Evolutionary conservation across 2,888 invertebrate species (phyloP).

Genomic region (Liopterus haemorrhoidalis): DNA sequence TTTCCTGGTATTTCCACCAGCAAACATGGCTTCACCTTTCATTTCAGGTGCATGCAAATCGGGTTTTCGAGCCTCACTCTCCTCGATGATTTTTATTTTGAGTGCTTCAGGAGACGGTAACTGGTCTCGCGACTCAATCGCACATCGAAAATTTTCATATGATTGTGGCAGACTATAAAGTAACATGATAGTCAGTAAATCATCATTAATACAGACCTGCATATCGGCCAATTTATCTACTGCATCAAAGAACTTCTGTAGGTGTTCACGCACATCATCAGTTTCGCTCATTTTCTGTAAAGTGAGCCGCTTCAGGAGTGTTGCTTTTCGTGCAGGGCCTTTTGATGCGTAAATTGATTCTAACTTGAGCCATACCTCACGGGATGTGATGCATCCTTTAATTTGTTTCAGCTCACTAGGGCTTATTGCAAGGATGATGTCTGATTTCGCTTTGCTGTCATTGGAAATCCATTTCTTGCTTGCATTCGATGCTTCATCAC

Average conservation of each 20-base stretch:
- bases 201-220: conserved; percentile 23
- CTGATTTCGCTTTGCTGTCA: neutral
- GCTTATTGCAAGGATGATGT: neutral
- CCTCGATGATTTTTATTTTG: conserved; percentile 33
- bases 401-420: conserved; percentile 32
- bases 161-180: conserved; percentile 34
- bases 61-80: conserved; percentile 29
- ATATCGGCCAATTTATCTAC: conserved; percentile 38
- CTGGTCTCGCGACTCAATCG: conserved; percentile 36
- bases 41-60: too few species aligned
- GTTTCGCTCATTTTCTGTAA: conserved; percentile 34
- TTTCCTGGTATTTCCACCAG: too few species aligned
- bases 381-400: conserved; percentile 31
- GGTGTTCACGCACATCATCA: conserved; percentile 35
- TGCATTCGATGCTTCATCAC: too few species aligned
- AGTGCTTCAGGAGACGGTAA: conserved; percentile 31
- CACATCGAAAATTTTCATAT: conserved; percentile 37
- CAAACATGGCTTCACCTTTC: too few species aligned
- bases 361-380: conserved; percentile 36
- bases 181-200: conserved; percentile 33
- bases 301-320: conserved; percentile 36
- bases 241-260: conserved; percentile 37
- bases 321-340: conserved; percentile 39
- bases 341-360: conserved; percentile 35
- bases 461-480: conserved; percentile 8